Evolutionary conservation across 1,140 invertebrate species (phyloP).

Genomic region (Zaprionus africanus): DNA sequence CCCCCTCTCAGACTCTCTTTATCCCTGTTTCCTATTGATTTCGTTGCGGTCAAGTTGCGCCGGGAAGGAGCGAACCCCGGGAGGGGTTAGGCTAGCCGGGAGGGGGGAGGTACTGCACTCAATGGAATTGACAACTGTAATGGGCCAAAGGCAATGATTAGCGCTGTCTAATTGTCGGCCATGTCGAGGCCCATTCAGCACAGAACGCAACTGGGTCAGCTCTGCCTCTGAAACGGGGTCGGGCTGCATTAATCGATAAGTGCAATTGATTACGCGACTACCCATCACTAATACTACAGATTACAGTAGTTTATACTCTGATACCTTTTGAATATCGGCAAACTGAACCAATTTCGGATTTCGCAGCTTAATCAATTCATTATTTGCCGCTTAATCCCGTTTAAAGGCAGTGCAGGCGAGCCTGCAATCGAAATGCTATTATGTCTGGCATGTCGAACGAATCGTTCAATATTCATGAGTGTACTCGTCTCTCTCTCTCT

Average conservation of each 20-base stretch:
- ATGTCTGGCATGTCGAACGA: conserved; percentile 36
- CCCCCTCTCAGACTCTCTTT: conserved; percentile 1
- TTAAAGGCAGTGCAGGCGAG: conserved; percentile 18
- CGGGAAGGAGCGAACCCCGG: no score
- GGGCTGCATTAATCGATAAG: conserved; percentile 12
- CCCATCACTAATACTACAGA: neutral
- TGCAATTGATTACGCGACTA: neutral
- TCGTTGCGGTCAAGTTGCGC: conserved; percentile 42
- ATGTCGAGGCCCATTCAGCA: neutral
- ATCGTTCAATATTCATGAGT: conserved; percentile 48
- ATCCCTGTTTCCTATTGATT: conserved; percentile 45
- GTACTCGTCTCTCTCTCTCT: neutral
- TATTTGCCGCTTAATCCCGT: neutral
- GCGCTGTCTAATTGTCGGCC: conserved; percentile 24
- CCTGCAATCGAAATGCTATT: conserved; percentile 42
- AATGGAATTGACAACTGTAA: conserved; percentile 42
- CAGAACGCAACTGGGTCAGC: conserved; percentile 20
- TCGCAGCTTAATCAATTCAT: neutral
- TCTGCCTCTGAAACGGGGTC: conserved; percentile 39
- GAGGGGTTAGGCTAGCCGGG: neutral
- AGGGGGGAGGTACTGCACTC: conserved; percentile 11
- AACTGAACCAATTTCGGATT: conserved; percentile 10
- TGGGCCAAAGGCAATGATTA: conserved; percentile 38
- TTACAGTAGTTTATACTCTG: neutral
- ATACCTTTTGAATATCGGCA: neutral